These are phyloP conservation scores for Hemiprocne comata DNA, from an alignment of 2,113 vertebrate genomes.

Conservation along the genomic window DNA sequence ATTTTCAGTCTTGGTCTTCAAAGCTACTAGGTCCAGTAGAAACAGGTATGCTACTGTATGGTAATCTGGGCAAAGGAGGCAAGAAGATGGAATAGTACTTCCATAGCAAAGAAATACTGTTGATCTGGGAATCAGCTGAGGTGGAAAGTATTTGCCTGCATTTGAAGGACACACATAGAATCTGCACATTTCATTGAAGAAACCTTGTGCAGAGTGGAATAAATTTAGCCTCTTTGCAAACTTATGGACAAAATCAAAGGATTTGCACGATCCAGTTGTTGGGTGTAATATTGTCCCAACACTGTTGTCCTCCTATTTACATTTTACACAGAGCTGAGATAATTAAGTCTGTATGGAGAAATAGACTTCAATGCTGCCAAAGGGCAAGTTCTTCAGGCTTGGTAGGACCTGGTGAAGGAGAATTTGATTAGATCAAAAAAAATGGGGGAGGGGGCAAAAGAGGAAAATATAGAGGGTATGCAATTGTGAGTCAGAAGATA, in stretches of 20 bases:
- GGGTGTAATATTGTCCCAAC: background rate
- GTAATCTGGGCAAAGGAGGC: background rate
- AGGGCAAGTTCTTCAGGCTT: background rate
- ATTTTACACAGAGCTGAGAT: background rate
- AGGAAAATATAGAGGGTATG: background rate
- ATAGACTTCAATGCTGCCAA: background rate
- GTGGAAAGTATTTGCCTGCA: background rate
- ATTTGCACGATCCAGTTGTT: background rate
- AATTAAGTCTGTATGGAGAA: background rate
- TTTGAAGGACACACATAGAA: background rate
- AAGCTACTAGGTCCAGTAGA: background rate
- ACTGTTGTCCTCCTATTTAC: background rate
- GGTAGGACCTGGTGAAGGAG: background rate
- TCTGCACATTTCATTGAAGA: background rate
- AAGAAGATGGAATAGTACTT: background rate
- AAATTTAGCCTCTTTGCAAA: background rate
- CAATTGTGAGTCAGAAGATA: background rate
- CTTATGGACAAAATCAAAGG: background rate
- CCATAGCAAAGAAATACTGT: background rate
- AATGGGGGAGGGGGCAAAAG: too few species aligned
- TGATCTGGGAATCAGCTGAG: background rate
- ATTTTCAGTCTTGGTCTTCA: background rate
- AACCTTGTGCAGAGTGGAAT: background rate
- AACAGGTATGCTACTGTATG: background rate
- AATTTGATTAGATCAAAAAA: background rate